A percentile compares a stretch with the other conserved stretches of the same genome.
These are phyloP conservation scores for Bos taurus DNA, from an alignment of 2,113 vertebrate species.

Conservation along the genomic window ARS-UCD2.0 NC_037348.1:67455001-67455500, in stretches of 20 bases:
- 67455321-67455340: accelerated
- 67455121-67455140: background rate
- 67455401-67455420: background rate
- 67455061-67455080: background rate
- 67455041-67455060: background rate
- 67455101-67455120: background rate
- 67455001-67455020: accelerated
- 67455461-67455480: background rate
- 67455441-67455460: accelerated
- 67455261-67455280: background rate
- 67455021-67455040: accelerated
- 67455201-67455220: accelerated
- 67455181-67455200: background rate
- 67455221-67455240: background rate
- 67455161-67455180: background rate
- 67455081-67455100: background rate
- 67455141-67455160: background rate
- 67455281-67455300: accelerated
- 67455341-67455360: accelerated
- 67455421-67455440: background rate
- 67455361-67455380: background rate
- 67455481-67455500: background rate
- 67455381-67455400: background rate
- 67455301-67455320: background rate
- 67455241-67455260: background rate